Evolutionary conservation across 1,140 invertebrate species (phyloP), one percentile per base, ranked within the genome.

Genomic region (Harpegnathos saltator): DNA sequence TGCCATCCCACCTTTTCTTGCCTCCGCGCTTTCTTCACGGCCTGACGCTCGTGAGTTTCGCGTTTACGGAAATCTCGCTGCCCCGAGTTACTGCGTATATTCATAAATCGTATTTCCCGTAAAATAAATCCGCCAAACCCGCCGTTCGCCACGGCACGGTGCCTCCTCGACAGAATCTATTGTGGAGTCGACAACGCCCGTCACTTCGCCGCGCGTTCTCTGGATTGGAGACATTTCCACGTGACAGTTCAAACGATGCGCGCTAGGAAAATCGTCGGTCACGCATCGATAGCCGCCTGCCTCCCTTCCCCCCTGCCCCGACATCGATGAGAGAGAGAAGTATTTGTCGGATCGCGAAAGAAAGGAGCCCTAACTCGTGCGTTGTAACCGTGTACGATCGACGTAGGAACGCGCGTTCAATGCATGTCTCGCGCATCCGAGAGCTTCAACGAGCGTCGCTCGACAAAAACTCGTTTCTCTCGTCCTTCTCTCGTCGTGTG

Each of bases 51-150:
- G 38, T 54, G 62, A 73, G 72, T 80, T 52, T 72, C 77, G 63
- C 84, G 73, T 91, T 91, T 89, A 89, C 89, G 74, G 91, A 74
- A 83, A 87, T 85, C 74, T 56, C 80, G 80, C n/a, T n/a, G 69
- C 82, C 83, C 73, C 72, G 85, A 87, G 82, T 87, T 88, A 82
- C 86, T 85, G 88, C 73, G 85, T 90, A 92, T 90, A 92, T 90
- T 92, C 90, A 91, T 90, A 87, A 90, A 85, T 82, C 87, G 83
- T 82, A 88, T 90, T 92, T 91, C 88, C 85, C 84, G 86, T 86
- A 87, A 90, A 92, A 91, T 90, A 85, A 85, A 90, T 91, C 83
- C 80, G 71, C 63, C 77, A 83, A 89, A 90, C 87, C 38, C 87
- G 88, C 82, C 80, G 87, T 89, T 84, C 88, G 85, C 83, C 48